phyloP scores from a whole-genome alignment of 1,140 invertebrate genomes.

The Drosophila sechellia region DNA sequence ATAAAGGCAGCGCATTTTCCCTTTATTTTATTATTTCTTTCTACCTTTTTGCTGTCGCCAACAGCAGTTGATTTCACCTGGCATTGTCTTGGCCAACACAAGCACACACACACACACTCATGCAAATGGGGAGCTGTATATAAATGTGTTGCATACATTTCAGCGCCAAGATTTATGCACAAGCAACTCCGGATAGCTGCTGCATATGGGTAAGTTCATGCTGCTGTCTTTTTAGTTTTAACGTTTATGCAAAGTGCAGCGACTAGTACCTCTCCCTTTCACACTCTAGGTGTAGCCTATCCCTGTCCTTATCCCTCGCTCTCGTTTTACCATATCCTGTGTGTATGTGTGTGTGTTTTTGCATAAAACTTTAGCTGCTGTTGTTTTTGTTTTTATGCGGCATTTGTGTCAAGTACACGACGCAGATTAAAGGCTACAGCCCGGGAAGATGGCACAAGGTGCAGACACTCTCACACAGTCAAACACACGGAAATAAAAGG shows the following conservation, averaged over 20 bases:
- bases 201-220: conserved; percentile 65
- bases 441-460: conserved; percentile 69
- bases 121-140: conserved; percentile 35
- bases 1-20: conserved; percentile 53
- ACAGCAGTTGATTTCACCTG: conserved; percentile 71
- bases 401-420: conserved; percentile 82
- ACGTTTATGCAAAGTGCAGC: conserved; percentile 69
- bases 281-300: not conserved
- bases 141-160: conserved; percentile 79
- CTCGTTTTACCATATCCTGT: no score
- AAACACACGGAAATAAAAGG: not conserved
- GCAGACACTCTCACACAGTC: conserved; percentile 30
- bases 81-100: conserved; percentile 59
- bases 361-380: conserved; percentile 64
- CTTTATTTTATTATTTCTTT: conserved; percentile 20
- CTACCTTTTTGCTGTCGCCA: conserved; percentile 39
- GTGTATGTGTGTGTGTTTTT: conserved; percentile 26
- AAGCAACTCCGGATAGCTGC: conserved; percentile 50
- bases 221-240: conserved; percentile 60
- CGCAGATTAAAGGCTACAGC: conserved; percentile 76
- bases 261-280: conserved; percentile 14
- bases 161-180: conserved; percentile 74
- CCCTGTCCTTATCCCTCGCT: no score
- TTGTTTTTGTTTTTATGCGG: conserved; percentile 71
- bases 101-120: not conserved